Evolutionary conservation across 2,888 invertebrate genomes (phyloP).

Genomic region (Hipparchia semele): DNA sequence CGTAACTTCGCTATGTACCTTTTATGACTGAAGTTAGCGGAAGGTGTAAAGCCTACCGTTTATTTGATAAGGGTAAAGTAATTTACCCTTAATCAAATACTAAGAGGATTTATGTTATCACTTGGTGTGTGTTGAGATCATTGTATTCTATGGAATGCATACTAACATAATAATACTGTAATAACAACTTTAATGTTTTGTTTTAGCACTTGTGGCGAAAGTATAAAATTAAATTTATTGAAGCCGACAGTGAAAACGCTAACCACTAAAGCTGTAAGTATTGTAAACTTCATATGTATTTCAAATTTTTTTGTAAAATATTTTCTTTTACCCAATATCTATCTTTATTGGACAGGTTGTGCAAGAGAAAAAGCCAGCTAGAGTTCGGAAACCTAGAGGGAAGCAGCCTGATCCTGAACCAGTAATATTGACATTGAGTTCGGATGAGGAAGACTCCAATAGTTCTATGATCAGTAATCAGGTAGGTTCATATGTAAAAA

Average conservation of each 20-base stretch:
- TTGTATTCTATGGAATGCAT: no score
- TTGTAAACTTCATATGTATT: background rate
- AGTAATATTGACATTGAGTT: constrained; percentile 87
- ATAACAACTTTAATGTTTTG: constrained; percentile 31
- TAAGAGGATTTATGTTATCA: no score
- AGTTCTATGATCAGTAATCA: constrained; percentile 73
- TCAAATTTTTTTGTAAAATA: background rate
- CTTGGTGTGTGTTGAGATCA: no score
- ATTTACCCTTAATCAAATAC: no score
- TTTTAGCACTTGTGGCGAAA: constrained; percentile 67
- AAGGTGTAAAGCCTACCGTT: no score
- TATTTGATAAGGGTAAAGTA: no score
- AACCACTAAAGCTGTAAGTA: constrained; percentile 67
- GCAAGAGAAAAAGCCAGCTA: constrained; percentile 70
- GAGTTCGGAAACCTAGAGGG: constrained; percentile 78
- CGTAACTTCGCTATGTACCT: no score
- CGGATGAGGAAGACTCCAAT: constrained; percentile 87
- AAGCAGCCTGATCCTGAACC: constrained; percentile 85
- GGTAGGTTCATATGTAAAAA: constrained; percentile 49
- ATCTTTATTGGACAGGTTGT: constrained; percentile 45
- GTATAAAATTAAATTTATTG: constrained; percentile 77
- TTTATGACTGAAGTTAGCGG: no score
- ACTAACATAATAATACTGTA: no score
- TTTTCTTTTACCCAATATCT: no score
- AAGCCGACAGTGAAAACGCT: constrained; percentile 64